Evolutionary conservation across 2,888 invertebrate species (phyloP), one percentile per base, ranked within the genome.

Genomic region (Tethea ocularis): DNA sequence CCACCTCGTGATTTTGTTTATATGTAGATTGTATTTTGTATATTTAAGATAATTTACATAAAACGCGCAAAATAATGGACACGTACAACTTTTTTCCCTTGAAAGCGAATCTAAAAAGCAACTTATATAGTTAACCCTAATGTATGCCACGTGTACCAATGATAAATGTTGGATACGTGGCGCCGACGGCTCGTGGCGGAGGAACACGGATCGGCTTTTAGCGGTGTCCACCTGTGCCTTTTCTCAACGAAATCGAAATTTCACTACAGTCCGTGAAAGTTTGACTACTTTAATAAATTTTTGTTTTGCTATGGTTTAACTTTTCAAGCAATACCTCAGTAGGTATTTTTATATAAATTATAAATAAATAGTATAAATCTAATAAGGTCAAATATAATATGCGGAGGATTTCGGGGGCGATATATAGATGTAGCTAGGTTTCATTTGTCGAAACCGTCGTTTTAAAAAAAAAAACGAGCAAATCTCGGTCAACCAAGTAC

Each of bases 141-240:
- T 83, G 72, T 81, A 78, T 81, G 82, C 82, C 67, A 68, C 70
- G 67, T 78, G 77, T 78, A 73, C 71, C 69, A 68, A 79, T 85
- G 83, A 87, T 84, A 82, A 83, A 87, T 83, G 84, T 73, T 63
- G 65, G 72, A 71, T 69, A 73, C 71, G 76, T 71, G 73, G 60
- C 60, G 63, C 10, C 10, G 46, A 15, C 46, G 46, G 46, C 66
- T 67, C 68, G 58, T 63, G 57, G 61, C 59, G 64, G 60, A 56
- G 61, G 58, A 65, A 84, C 86, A 84, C 63, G 84, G 65, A 75
- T 75, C 74, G 68, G 81, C 86, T 86, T 82, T 85, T 81, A 86
- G 74, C 66, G 57, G 64, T 78, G 83, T 77, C 80, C 83, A 84
- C 82, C 81, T 80, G 83, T 64, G 72, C 70, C 64, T 72, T 51